Base-by-base conservation (phyloP, 2,797 vertebrate genomes). In the Sebastes steindachneri region DNA sequence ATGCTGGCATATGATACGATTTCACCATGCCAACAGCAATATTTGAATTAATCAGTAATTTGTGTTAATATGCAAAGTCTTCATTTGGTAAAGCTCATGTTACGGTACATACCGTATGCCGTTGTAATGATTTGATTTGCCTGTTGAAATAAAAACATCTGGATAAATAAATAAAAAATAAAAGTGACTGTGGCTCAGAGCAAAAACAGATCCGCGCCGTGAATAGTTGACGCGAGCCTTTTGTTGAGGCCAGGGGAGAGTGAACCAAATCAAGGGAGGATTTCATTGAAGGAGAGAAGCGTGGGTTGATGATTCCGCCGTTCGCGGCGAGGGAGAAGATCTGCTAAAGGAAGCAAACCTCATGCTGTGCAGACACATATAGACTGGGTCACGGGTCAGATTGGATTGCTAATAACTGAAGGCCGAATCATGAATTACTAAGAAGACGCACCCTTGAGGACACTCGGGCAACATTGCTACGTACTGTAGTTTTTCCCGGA, bases 241-340 rank as follows among this genome's bases (percentile, higher is more conserved):
- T 66, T 78, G 67, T 33, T 57, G 31, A 77, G 67, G 53, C 68
- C 59, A 29, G 31, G 17, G 60, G 41, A 80, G 63, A 73, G 53
- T n/a, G 48, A 80, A 74, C 37, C 51, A 75, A 86, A 82, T 83
- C 78, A 35, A 86, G 79, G 15, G 41, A 81, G 78, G 69, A 70
- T 80, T 82, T 78, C 58, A 84, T 65, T 65, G 41, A 73, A 76
- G 81, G 77, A 37, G 1, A 28, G 60, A 69, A 35, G 69, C 29
- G 75, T 85, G 83, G 86, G 84, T 23, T 21, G 78, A 74, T 4
- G 73, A 45, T 41, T 51, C 71, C 2, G 19, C 69, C 3, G 60
- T 67, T 67, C 41, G 70, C 19, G 31, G 54, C 26, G 2, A 80
- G 79, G 45, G 31, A 83, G 55, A 73, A 28, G 37, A 72, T 79